These are phyloP conservation scores for Diplogasteroides magnus DNA, from an alignment of 1,140 invertebrate species.

Conservation along the genomic window DNA sequence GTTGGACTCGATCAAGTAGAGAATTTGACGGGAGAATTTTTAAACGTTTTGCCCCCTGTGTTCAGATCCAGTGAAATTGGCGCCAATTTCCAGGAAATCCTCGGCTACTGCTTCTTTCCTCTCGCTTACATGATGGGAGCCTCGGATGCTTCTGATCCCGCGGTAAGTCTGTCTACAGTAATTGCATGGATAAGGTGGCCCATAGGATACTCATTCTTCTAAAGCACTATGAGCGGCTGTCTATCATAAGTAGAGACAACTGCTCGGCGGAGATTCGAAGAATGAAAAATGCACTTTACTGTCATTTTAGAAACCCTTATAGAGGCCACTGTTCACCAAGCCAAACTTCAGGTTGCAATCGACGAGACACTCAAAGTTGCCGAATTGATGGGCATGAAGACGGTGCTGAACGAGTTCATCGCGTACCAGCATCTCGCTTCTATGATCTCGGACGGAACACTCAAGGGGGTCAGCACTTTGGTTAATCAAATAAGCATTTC, in stretches of 20 bases:
- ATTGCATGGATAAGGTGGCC: too few relatives aligned
- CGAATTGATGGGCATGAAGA: slow-evolving; percentile 77
- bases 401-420: slow-evolving; percentile 82
- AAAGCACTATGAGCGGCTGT: too few relatives aligned
- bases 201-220: too few relatives aligned
- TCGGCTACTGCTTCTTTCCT: slow-evolving; percentile 79
- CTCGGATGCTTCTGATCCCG: slow-evolving; percentile 65
- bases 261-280: too few relatives aligned
- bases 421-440: slow-evolving; percentile 73
- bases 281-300: too few relatives aligned
- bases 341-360: slow-evolving; percentile 64
- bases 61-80: too few relatives aligned
- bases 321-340: slow-evolving; percentile 76
- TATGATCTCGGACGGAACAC: slow-evolving; percentile 47
- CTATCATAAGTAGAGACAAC: too few relatives aligned
- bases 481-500: too few relatives aligned
- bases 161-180: slow-evolving; percentile 77
- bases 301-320: slow-evolving; percentile 63
- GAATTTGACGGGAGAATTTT: too few relatives aligned
- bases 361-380: slow-evolving; percentile 64
- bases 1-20: too few relatives aligned
- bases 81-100: slow-evolving; percentile 46
- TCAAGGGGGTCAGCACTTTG: slow-evolving; percentile 9
- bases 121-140: slow-evolving; percentile 76
- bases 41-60: too few relatives aligned